Base-by-base conservation (phyloP, 2,888 invertebrate genomes). In the Mystacides longicornis region DNA sequence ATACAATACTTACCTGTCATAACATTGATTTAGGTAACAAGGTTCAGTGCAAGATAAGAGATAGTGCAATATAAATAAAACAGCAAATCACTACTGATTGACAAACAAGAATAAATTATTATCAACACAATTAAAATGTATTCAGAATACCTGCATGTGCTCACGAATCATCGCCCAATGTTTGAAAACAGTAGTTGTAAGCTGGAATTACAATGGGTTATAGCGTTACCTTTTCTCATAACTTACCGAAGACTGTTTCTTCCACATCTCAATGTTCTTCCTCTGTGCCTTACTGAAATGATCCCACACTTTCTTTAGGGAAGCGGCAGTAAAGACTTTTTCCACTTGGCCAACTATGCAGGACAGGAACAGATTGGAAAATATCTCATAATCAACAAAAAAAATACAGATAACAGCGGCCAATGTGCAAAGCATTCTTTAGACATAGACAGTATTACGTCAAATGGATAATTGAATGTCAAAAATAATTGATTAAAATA, bases 201-300 rank as follows among this genome's bases (percentile, higher is more conserved):
- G n/a, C n/a, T n/a, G n/a, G n/a, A n/a, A n/a, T n/a, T n/a, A n/a
- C n/a, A n/a, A n/a, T n/a, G n/a, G n/a, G n/a, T n/a, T n/a, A n/a
- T n/a, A n/a, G n/a, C n/a, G n/a, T n/a, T n/a, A n/a, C 31, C 14
- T 31, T 31, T 31, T 7, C 14, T 7, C 7, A 21, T 27, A 45
- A 62, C 59, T 61, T 66, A 77, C 77, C 71, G 73, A 73, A 22
- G 76, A 63, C 54, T 69, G 67, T 81, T 92, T 95, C 80, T 90
- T 92, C 97, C 96, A 96, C 72, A 89, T 85, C 79, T 95, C 94
- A 78, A 97, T 92, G 82, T 95, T 95, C 87, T 96, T 96, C 81
- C 96, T 83, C 79, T 96, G 96, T 67, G 95, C 92, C 83, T 96
- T 96, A 79, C 94, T 94, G 87, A 97, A 96, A 86, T 96, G 96